Evolutionary conservation across 2,888 invertebrate species (phyloP), one percentile per base, ranked within the genome.

Genomic region (Adineta ricciae): DNA sequence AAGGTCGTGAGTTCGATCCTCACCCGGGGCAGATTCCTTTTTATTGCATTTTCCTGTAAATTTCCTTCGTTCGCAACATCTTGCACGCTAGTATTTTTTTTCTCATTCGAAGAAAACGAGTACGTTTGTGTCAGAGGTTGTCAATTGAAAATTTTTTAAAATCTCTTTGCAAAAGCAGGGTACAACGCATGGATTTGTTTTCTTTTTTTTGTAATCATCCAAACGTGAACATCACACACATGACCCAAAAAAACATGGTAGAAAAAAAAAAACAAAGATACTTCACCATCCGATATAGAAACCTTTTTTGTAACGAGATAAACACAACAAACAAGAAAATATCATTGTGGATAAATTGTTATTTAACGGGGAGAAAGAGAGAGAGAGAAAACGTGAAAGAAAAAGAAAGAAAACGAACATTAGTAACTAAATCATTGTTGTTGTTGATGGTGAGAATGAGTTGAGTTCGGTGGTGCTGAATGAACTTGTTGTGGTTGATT

Each of bases 1-100:
- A 64, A 64, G 64, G 64, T 32, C 64, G 64, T 64, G 64, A 64
- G 64, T 64, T 64, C 64, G 64, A 64, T 64, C 64, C 64, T 64
- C 64, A 64, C 64, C 64, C 64, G 64, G 64, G 64, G 64, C 64
- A 64, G 64, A 64, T 64, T 32, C n/a, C 64, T 32, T 64, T 64
- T 64, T 64, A n/a, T n/a, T 27, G 5, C 16, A 14, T 64, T 16
- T 16, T 64, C 27, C 32, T 9, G 27, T 19, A 50, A 19, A 50
- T 50, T 50, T 50, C 3, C 19, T 50, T 19, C 2, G 50, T 16
- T 50, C 14, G 50, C 19, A 50, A 46, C 19, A 19, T 50, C 50
- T 50, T 50, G 16, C 50, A 19, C 14, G 50, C 14, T 49, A 50
- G 2, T 19, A 50, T 50, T 50, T 50, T 50, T 50, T 16, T 50